Conservation (phyloP, 2,113 vertebrate genomes). For the Myxocyprinus asiaticus region DNA sequence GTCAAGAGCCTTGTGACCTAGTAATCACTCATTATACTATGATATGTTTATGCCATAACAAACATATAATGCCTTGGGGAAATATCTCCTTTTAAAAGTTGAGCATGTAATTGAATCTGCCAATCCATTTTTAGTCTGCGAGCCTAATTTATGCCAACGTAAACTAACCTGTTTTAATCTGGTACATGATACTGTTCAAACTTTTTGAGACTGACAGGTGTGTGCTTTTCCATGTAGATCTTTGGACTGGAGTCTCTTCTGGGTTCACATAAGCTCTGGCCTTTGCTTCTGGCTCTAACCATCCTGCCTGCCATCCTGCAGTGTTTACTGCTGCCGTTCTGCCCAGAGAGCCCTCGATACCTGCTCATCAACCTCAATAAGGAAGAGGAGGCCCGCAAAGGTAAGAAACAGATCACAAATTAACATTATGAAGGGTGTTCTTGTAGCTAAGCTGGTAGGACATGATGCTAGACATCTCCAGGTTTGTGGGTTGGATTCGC, state of each 20-base stretch:
- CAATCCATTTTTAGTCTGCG: not conserved
- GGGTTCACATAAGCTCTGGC: slow-evolving; percentile 74
- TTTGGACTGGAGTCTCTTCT: slow-evolving; percentile 74
- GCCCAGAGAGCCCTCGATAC: slow-evolving; percentile 77
- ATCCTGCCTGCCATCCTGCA: slow-evolving; percentile 72
- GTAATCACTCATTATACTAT: not conserved
- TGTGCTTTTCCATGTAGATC: slow-evolving; percentile 58
- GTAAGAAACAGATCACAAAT: slow-evolving; percentile 52
- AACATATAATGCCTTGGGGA: not conserved
- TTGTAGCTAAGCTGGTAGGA: no score
- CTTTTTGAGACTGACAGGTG: not conserved
- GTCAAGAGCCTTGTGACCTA: not conserved
- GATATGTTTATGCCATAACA: no score
- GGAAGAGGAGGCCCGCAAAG: slow-evolving; percentile 75
- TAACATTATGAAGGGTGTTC: not conserved
- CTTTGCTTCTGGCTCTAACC: slow-evolving; percentile 72
- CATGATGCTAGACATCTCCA: no score
- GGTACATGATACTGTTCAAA: no score
- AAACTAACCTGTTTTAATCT: not conserved
- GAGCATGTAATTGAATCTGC: no score
- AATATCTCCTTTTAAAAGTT: not conserved
- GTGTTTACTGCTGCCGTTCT: slow-evolving; percentile 77
- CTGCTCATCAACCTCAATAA: slow-evolving; percentile 79
- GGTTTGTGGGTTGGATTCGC: no score
- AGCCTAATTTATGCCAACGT: not conserved